Conservation (phyloP, 1,140 invertebrate genomes). For the Papilio helenus region DNA sequence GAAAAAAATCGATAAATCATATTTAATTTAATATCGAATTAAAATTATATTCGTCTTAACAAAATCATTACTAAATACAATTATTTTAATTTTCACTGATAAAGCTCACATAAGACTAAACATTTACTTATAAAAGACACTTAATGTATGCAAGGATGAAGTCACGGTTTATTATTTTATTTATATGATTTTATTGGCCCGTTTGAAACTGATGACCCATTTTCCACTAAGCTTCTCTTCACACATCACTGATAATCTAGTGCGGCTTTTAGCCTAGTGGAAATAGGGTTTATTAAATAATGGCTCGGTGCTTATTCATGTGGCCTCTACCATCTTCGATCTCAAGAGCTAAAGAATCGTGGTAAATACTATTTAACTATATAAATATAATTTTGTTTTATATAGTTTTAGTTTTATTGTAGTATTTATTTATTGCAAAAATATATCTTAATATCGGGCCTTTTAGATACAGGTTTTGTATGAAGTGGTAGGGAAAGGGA, state of each 20-base stretch:
- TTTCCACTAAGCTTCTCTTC: background rate
- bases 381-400: constrained; percentile 31
- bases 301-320: constrained; percentile 38
- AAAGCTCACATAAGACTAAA: background rate
- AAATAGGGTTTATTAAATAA: background rate
- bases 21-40: background rate
- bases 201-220: background rate
- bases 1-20: too few relatives aligned
- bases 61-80: background rate
- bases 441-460: background rate
- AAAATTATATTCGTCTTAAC: too few relatives aligned
- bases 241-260: background rate
- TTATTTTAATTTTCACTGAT: background rate
- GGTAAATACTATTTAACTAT: constrained; percentile 11
- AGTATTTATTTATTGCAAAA: constrained; percentile 23
- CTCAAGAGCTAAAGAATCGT: constrained; percentile 38
- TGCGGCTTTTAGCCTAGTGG: background rate
- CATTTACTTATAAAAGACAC: constrained; percentile 7
- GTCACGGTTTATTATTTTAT: constrained; percentile 12
- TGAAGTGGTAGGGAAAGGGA: background rate
- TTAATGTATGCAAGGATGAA: constrained; percentile 9
- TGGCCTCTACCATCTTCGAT: constrained; percentile 30
- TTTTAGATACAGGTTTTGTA: constrained; percentile 33
- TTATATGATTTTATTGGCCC: constrained; percentile 7
- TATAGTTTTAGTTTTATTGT: constrained; percentile 33